Percentiles rank a stretch among this genome's conserved stretches.
phyloP scores from a whole-genome alignment of 2,797 vertebrate genomes.

The Acanthurus tractus region DNA sequence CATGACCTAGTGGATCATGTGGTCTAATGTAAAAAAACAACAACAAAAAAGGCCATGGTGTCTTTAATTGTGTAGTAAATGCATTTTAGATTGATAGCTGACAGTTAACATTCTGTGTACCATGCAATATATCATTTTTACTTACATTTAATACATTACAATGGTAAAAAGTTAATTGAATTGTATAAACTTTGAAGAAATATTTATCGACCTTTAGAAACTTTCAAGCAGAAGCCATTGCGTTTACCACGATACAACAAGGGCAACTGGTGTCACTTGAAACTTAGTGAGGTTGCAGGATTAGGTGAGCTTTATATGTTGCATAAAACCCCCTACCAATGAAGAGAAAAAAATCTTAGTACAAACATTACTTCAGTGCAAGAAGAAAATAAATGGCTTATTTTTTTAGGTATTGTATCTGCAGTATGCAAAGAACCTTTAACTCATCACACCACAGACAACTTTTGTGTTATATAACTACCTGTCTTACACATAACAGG shows the following conservation, averaged over 20 bases:
- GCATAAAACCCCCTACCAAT: neutral
- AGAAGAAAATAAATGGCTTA: neutral
- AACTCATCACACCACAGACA: neutral
- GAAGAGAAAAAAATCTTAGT: too few relatives aligned
- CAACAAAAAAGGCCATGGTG: neutral
- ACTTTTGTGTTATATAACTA: neutral
- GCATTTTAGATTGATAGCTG: neutral
- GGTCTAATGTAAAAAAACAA: conserved; percentile 17
- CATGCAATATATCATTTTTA: too few relatives aligned
- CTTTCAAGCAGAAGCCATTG: neutral
- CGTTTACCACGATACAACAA: neutral
- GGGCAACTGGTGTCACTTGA: neutral
- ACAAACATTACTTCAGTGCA: neutral
- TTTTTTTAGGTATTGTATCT: neutral
- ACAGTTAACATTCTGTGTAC: neutral
- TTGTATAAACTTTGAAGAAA: too few relatives aligned
- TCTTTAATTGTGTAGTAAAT: neutral
- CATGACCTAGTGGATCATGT: conserved; percentile 33
- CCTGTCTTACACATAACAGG: neutral
- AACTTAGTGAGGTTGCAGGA: neutral
- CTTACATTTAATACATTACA: too few relatives aligned
- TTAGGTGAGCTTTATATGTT: neutral
- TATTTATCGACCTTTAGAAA: neutral
- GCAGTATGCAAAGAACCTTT: neutral
- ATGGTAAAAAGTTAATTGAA: too few relatives aligned